phyloP scores from a whole-genome alignment of 2,797 vertebrate species.

The Phylloscopus collybita region DNA sequence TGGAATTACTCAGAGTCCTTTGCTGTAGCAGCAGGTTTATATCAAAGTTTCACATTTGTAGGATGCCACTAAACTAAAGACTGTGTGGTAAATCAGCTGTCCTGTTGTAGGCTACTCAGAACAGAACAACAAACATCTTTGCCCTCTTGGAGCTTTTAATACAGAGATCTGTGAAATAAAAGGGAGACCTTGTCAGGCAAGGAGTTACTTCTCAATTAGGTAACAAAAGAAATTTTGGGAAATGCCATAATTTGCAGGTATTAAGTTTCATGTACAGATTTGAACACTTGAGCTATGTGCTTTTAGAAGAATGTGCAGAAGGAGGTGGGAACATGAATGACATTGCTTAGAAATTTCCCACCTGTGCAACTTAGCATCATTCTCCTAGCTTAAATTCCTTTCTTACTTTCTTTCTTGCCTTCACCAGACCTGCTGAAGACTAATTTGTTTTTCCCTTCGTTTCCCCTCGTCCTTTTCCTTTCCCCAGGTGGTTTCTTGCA shows the following conservation, averaged over 20 bases:
- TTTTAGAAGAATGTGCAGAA: not conserved
- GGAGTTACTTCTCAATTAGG: not conserved
- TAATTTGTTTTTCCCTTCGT: not conserved
- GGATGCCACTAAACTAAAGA: not conserved
- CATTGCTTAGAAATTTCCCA: not conserved
- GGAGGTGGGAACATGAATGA: not conserved
- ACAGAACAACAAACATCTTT: not conserved
- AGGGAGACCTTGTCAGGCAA: not conserved
- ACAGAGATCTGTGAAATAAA: not conserved
- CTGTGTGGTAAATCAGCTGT: not conserved
- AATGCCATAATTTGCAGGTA: not conserved
- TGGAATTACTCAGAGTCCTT: not conserved
- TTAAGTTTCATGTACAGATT: not conserved
- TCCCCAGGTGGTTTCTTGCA: slow-evolving; percentile 84
- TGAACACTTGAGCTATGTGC: accelerated
- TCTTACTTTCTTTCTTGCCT: not conserved
- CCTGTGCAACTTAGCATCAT: not conserved
- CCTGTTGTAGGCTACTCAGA: not conserved
- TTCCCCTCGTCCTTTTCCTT: not conserved
- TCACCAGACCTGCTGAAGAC: not conserved
- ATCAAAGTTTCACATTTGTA: not conserved
- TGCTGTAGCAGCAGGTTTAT: not conserved
- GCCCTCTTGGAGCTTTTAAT: not conserved
- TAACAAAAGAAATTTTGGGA: not conserved
- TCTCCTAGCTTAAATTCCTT: not conserved